phyloP scores from a whole-genome alignment of 2,797 vertebrate species.

The Urosaurus nigricauda region DNA sequence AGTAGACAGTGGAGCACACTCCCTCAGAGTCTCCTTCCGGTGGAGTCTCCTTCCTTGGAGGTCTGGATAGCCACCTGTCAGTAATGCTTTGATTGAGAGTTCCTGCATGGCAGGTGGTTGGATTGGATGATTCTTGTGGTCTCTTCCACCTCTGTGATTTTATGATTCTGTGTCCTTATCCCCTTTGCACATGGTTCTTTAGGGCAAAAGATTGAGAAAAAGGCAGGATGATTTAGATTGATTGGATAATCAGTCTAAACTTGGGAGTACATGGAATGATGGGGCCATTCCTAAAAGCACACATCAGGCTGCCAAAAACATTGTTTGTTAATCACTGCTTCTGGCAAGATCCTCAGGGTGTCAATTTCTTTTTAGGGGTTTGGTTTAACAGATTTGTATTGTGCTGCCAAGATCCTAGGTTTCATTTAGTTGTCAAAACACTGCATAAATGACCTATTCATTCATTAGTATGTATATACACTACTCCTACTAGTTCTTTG shows the following conservation, averaged over 20 bases:
- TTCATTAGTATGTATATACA: neutral
- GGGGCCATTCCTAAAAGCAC: neutral
- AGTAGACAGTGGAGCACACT: too few species aligned
- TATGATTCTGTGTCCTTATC: too few species aligned
- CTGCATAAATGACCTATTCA: neutral
- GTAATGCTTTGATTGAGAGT: too few species aligned
- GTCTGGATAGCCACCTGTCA: too few species aligned
- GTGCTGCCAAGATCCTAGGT: neutral
- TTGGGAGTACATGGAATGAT: neutral
- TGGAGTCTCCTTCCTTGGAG: too few species aligned
- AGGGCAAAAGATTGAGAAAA: too few species aligned
- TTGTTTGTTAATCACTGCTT: neutral
- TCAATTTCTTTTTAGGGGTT: neutral
- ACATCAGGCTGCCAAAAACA: neutral
- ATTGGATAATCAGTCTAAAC: neutral
- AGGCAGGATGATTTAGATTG: too few species aligned
- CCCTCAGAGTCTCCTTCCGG: too few species aligned
- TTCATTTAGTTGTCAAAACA: neutral
- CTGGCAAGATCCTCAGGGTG: neutral
- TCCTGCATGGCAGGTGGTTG: too few species aligned
- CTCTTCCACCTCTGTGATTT: too few species aligned
- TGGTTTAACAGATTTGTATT: conserved; percentile 1
- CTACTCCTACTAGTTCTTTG: neutral
- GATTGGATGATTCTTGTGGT: too few species aligned
- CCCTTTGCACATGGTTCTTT: too few species aligned